These are phyloP conservation scores for Eriocheir sinensis DNA, from an alignment of 1,140 invertebrate genomes.

Conservation along the genomic window DNA sequence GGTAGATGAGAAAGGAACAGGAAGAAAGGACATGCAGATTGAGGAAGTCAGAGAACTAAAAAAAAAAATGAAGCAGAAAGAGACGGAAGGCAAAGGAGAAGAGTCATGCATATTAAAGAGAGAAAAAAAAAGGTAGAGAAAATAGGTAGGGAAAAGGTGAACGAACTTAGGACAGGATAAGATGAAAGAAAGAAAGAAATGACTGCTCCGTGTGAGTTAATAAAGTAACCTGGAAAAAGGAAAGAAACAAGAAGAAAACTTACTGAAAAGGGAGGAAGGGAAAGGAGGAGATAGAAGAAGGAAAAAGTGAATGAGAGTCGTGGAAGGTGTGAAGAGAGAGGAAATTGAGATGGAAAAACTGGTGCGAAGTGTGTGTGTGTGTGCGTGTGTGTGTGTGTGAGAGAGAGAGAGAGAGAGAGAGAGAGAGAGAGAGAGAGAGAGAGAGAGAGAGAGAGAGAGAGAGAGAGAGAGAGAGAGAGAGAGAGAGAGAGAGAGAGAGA, in stretches of 20 bases:
- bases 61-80: neutral
- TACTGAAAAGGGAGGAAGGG: neutral
- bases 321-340: neutral
- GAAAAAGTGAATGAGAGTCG: neutral
- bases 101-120: neutral
- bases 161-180: neutral
- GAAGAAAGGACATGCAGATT: neutral
- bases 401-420: neutral
- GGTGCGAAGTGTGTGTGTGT: too few species aligned
- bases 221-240: neutral
- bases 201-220: neutral
- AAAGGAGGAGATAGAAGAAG: neutral
- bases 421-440: neutral
- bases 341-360: too few species aligned
- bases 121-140: neutral
- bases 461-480: neutral
- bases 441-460: neutral
- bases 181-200: neutral
- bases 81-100: too few species aligned
- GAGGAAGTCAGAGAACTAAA: neutral
- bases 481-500: neutral
- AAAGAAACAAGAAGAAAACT: neutral
- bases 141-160: neutral
- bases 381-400: too few species aligned
- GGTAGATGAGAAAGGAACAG: neutral